Conservation (phyloP, 2,797 vertebrate genomes). For the Ceyx erithaca region DNA sequence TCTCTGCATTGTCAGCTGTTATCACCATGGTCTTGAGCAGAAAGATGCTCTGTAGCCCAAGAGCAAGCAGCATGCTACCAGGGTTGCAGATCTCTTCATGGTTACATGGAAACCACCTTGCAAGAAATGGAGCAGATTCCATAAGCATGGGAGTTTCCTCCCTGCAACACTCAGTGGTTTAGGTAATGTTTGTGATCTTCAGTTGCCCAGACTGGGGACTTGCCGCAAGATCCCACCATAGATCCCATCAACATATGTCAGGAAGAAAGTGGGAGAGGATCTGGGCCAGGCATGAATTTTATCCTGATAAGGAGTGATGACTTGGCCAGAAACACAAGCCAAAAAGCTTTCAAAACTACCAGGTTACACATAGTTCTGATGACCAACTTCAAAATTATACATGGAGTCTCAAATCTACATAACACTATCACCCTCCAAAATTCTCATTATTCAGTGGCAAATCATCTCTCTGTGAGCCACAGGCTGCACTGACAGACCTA, state of each 20-base stretch:
- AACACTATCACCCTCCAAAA: background rate
- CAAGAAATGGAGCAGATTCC: background rate
- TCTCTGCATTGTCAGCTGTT: background rate
- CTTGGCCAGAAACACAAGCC: background rate
- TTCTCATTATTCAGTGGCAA: background rate
- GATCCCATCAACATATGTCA: background rate
- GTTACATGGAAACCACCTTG: rapidly evolving
- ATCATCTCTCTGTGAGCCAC: background rate
- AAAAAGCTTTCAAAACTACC: background rate
- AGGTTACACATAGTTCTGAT: background rate
- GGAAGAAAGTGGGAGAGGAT: background rate
- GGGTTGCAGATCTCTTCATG: background rate
- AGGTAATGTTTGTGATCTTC: background rate
- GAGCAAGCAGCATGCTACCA: background rate
- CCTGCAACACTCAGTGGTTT: background rate
- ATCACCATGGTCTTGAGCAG: background rate
- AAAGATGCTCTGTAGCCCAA: background rate
- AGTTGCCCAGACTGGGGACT: background rate
- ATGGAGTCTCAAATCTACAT: background rate
- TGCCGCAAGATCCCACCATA: background rate
- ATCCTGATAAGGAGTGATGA: background rate
- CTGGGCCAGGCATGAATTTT: background rate
- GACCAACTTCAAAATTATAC: background rate
- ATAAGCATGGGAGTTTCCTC: background rate
- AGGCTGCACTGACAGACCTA: background rate